Conservation (phyloP, 2,113 vertebrate species). For the Potamarius usumacintae region DNA sequence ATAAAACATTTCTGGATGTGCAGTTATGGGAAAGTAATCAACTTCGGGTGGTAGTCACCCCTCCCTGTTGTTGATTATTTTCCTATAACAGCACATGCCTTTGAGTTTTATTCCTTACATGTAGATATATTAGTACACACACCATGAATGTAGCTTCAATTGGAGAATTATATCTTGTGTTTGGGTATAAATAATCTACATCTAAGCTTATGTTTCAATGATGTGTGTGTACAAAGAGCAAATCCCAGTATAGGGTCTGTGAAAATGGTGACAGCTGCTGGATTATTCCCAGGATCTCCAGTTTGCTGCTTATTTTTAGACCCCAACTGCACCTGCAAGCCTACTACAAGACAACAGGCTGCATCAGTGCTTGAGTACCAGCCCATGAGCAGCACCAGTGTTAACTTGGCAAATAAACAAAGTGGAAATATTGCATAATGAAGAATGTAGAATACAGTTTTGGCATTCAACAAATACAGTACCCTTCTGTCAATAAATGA, state of each 20-base stretch:
- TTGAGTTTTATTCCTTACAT: background rate
- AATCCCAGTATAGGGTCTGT: background rate
- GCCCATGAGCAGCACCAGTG: background rate
- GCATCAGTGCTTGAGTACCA: background rate
- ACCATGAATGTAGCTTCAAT: background rate
- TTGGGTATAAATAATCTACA: background rate
- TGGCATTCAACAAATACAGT: background rate
- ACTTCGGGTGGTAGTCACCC: background rate
- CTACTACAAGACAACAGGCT: constrained; percentile 22
- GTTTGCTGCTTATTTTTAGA: constrained; percentile 47
- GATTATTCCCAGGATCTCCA: constrained; percentile 46
- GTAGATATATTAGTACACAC: background rate
- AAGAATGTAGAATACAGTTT: background rate
- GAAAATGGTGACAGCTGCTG: constrained; percentile 37
- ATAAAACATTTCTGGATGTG: background rate
- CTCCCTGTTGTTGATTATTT: background rate
- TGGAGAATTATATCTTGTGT: background rate
- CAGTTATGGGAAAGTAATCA: background rate
- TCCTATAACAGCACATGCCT: background rate
- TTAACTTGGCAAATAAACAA: background rate
- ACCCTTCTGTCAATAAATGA: background rate
- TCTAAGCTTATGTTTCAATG: background rate
- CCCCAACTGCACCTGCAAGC: constrained; percentile 23
- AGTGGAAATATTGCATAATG: background rate
- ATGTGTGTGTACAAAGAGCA: constrained; percentile 1